Percentiles rank a stretch among this genome's conserved stretches.
These are phyloP conservation scores for Dascillus cervinus DNA, from an alignment of 2,888 invertebrate species.

Conservation along the genomic window DNA sequence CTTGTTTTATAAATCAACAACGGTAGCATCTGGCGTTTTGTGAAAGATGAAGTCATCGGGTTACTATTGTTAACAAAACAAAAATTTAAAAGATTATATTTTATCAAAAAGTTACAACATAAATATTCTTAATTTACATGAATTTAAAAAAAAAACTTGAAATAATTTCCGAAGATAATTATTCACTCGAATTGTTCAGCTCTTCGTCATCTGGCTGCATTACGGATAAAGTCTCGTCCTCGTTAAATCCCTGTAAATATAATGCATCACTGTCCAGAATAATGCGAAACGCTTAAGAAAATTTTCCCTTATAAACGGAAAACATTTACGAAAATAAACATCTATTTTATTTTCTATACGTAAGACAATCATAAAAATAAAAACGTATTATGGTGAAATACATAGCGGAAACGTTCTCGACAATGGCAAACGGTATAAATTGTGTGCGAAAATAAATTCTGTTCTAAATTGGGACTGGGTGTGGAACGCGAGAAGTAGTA, in stretches of 20 bases:
- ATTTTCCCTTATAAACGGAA: no score
- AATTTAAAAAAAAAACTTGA: conserved; percentile 2
- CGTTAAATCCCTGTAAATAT: conserved; percentile 30
- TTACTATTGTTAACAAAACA: no score
- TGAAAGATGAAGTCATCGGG: no score
- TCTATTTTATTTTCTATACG: no score
- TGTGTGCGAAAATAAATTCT: conserved; percentile 30
- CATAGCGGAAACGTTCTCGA: conserved; percentile 17
- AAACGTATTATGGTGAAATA: conserved; percentile 20
- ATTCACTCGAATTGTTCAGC: conserved; percentile 12
- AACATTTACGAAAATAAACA: no score
- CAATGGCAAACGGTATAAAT: conserved; percentile 30
- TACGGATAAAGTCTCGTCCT: conserved; percentile 27
- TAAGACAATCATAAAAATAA: conserved; percentile 11
- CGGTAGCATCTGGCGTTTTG: no score
- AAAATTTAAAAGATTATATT: no score
- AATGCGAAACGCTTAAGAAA: no score
- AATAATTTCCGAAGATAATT: conserved; percentile 1
- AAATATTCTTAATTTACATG: no score
- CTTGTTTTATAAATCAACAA: no score
- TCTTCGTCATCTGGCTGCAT: conserved; percentile 24
- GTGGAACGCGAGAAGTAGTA: conserved; percentile 31
- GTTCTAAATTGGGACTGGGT: conserved; percentile 32
- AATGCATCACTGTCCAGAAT: no score
- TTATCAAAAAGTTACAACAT: no score